phyloP scores from a whole-genome alignment of 2,113 vertebrate genomes.

The Rhinolophus ferrumequinum region DNA sequence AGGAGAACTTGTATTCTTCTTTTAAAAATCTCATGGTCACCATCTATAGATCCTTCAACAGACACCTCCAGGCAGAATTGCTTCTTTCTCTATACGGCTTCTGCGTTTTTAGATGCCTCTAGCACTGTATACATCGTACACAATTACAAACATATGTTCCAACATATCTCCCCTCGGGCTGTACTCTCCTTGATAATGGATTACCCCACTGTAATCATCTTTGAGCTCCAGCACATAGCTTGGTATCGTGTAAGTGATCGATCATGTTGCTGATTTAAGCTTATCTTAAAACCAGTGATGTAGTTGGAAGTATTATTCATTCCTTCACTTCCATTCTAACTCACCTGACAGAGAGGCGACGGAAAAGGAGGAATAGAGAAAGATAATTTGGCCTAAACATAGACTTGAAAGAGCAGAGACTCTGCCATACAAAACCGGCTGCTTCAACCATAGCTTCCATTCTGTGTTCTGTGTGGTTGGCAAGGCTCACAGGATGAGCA shows the following conservation, averaged over 20 bases:
- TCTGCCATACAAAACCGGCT: background rate
- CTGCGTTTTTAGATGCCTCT: background rate
- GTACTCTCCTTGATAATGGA: background rate
- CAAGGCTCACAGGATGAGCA: background rate
- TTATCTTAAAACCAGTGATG: conserved; percentile 12
- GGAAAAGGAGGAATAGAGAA: background rate
- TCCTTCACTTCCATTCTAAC: background rate
- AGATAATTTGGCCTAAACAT: background rate
- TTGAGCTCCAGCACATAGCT: background rate
- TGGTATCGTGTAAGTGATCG: background rate
- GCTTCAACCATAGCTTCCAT: background rate
- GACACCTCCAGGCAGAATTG: background rate
- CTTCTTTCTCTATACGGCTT: background rate
- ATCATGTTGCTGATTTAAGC: background rate
- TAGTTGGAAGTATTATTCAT: background rate
- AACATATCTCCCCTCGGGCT: background rate
- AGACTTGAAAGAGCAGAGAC: background rate
- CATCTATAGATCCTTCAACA: background rate
- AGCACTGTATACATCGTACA: background rate
- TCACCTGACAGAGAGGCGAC: background rate
- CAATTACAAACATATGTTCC: background rate
- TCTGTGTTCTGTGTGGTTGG: conserved; percentile 21
- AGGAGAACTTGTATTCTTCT: background rate
- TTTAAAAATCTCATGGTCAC: conserved; percentile 2
- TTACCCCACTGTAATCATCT: background rate